Evolutionary conservation across 35 echinoderm and acorn worm species (phyloP).

Genomic region (Heliocidaris tuberculata): DNA sequence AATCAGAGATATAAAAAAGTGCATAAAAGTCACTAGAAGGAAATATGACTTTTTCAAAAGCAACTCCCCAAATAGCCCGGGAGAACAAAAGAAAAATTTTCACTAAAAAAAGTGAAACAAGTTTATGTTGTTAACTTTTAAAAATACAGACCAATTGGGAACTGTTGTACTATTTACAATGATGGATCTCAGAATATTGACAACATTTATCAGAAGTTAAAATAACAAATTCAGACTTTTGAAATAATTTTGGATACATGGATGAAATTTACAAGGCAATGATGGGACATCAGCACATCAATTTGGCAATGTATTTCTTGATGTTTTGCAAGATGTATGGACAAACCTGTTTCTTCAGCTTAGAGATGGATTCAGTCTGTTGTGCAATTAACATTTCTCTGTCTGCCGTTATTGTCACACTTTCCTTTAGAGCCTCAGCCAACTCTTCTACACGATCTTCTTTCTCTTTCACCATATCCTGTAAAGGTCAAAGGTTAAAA

Average conservation of each 20-base stretch:
- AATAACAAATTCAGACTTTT: neutral
- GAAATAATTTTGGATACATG: neutral
- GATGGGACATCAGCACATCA: neutral
- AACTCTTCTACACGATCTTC: conserved; percentile 90
- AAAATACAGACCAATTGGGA: too few species aligned
- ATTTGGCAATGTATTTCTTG: neutral
- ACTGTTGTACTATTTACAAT: too few species aligned
- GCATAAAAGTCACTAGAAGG: too few species aligned
- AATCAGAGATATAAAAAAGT: too few species aligned
- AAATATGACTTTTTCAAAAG: neutral
- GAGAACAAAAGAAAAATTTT: too few species aligned
- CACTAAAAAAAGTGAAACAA: too few species aligned
- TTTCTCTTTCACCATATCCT: conserved; percentile 89
- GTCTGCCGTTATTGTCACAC: conserved; percentile 96
- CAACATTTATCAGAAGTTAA: neutral
- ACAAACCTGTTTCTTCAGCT: conserved; percentile 84
- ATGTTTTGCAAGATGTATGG: neutral
- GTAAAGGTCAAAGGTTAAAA: conserved; percentile 39
- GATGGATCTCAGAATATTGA: neutral
- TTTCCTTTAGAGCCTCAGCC: conserved; percentile 94
- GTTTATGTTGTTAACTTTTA: too few species aligned
- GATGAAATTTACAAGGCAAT: neutral
- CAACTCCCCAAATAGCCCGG: too few species aligned
- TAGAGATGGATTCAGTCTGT: conserved; percentile 84
- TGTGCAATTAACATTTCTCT: conserved; percentile 91